Base-by-base conservation (phyloP, 1,140 invertebrate species). In the Chlorops oryzae region DNA sequence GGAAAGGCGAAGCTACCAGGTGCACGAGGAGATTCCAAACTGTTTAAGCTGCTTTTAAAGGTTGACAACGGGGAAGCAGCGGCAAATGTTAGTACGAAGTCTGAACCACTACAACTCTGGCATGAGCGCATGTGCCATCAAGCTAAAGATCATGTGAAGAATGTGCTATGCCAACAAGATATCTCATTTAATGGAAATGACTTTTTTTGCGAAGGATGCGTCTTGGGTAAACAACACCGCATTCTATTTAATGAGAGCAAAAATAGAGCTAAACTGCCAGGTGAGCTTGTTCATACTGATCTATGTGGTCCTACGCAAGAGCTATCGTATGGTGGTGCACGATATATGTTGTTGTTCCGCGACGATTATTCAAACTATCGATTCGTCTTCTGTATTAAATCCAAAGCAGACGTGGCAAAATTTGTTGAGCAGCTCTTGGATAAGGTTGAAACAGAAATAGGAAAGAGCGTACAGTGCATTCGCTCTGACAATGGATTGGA, bases 281-380 rank as follows among this genome's bases (percentile, higher is more conserved):
- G n/a, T 17, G 59, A 68, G 40, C 20, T 68, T n/a, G 49, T 73
- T 3, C 68, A 74, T 56, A 53, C 59, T 15, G 72, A 73, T 54
- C 39, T 72, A 15, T 70, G 62, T 50, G 73, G 73, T 23, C 70
- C 65, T 12, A 69, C 70, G 63, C 57, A 63, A 28, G 44, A 48
- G 3, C 47, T 21, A 20, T 69, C 61, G 35, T 42, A 65, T 43
- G 58, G 63, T 27, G 59, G 60, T 32, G 55, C 60, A 6, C 47
- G 49, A 44, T 74, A 68, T 59, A 53, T 64, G 65, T 54, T 20
- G 71, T 2, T 47, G 62, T 7, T 65, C 74, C 48, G 61, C 66
- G 35, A 37, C 20, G 35, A 37, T 37, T 37, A 37, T 18, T 37
- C 35, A 37, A 37, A 37, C 5, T 34, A 66, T 74, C 63, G 70